Percentiles rank a stretch among this genome's conserved stretches.
These are phyloP conservation scores for Dione vanillae DNA, from an alignment of 2,888 invertebrate genomes.

Conservation along the genomic window DNA sequence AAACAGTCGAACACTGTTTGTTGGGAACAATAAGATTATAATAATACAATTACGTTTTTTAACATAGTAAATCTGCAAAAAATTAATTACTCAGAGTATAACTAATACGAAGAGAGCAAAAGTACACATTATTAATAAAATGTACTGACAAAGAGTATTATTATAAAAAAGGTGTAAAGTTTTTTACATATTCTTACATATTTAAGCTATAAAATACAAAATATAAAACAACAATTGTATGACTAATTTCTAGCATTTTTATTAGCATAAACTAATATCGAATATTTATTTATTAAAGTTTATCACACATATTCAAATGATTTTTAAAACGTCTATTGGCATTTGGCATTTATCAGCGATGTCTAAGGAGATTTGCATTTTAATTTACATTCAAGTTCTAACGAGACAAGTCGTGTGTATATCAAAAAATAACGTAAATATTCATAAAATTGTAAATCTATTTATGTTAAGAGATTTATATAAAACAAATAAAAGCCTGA, in stretches of 20 bases:
- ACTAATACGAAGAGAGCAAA: no score
- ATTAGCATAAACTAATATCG: not conserved
- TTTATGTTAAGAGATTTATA: not conserved
- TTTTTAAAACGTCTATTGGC: not conserved
- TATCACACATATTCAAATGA: not conserved
- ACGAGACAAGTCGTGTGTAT: not conserved
- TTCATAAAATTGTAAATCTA: not conserved
- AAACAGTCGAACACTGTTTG: no score
- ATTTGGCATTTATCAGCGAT: not conserved
- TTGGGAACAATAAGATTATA: no score
- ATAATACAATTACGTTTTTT: no score
- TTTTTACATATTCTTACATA: no score
- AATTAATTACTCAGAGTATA: no score
- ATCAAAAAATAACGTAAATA: not conserved
- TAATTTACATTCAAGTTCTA: slow-evolving; percentile 9
- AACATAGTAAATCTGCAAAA: no score
- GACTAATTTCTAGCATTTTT: not conserved
- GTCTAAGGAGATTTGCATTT: slow-evolving; percentile 2
- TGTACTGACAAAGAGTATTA: no score
- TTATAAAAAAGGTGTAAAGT: no score
- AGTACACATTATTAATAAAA: no score
- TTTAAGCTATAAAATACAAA: not conserved
- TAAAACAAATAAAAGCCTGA: not conserved
- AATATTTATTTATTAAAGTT: slow-evolving; percentile 1
- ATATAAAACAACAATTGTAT: not conserved